Conservation (phyloP, 2,888 invertebrate species). For the Platynereis dumerilii region DNA sequence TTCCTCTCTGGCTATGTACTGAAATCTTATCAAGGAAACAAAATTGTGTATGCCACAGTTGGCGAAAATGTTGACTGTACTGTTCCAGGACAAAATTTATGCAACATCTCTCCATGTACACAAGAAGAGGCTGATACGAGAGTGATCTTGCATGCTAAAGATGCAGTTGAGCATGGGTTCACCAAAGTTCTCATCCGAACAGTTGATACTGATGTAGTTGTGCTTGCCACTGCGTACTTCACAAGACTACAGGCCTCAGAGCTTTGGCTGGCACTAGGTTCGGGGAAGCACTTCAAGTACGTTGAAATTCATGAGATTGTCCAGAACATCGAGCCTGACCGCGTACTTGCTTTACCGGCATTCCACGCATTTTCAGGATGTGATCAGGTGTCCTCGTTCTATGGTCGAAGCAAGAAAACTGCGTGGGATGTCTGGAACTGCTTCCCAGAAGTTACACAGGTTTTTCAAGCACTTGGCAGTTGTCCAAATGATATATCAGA, state of each 20-base stretch:
- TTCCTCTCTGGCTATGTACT: too few relatives aligned
- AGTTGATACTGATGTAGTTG: slow-evolving; percentile 9
- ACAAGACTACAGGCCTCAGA: background rate
- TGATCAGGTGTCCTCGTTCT: background rate
- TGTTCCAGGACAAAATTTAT: background rate
- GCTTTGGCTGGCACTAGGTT: slow-evolving; percentile 1
- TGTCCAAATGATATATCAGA: too few relatives aligned
- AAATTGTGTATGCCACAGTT: slow-evolving; percentile 1
- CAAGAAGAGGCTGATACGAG: background rate
- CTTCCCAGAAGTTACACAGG: slow-evolving; percentile 8
- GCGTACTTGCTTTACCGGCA: background rate
- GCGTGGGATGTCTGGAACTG: too few relatives aligned
- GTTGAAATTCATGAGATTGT: background rate
- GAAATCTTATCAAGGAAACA: too few relatives aligned
- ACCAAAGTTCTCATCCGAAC: background rate
- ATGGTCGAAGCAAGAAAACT: background rate
- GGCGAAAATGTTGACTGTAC: background rate
- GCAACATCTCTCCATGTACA: background rate
- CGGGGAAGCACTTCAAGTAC: background rate
- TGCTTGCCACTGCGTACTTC: background rate
- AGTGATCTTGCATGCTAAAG: background rate
- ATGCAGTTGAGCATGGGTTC: background rate
- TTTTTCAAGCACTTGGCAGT: too few relatives aligned
- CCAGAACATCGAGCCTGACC: background rate
- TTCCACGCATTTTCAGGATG: slow-evolving; percentile 6